These are phyloP conservation scores for Cataglyphis hispanica DNA, from an alignment of 1,140 invertebrate genomes.

Conservation along the genomic window DNA sequence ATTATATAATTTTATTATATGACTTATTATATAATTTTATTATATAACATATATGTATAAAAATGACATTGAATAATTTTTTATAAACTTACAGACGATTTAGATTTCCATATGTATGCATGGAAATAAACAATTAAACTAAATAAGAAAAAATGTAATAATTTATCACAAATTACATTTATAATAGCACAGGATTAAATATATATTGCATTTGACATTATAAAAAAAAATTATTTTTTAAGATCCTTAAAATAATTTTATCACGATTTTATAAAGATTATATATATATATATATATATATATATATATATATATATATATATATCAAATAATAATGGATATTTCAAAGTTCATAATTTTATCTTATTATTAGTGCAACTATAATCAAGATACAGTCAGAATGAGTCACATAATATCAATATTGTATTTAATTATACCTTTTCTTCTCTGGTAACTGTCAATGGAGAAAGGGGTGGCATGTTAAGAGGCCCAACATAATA, in stretches of 20 bases:
- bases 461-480: conserved; percentile 81
- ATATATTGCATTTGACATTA: background rate
- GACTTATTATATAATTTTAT: no score
- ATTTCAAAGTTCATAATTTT: conserved; percentile 19
- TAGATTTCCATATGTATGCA: conserved; percentile 63
- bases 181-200: background rate
- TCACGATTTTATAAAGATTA: background rate
- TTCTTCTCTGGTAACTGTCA: conserved; percentile 80
- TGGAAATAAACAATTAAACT: conserved; percentile 38
- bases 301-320: no score
- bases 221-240: background rate
- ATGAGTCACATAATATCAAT: background rate
- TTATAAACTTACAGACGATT: conserved; percentile 64
- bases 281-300: no score
- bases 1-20: no score
- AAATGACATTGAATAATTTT: background rate
- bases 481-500: conserved; percentile 63
- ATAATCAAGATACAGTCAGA: background rate
- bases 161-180: conserved; percentile 39
- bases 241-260: background rate
- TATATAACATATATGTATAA: background rate
- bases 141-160: conserved; percentile 51
- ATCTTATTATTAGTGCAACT: conserved; percentile 31
- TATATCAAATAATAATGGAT: conserved; percentile 9
- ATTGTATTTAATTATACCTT: conserved; percentile 71